Conservation (phyloP, 1,140 invertebrate genomes). For the Heterodera schachtii region DNA sequence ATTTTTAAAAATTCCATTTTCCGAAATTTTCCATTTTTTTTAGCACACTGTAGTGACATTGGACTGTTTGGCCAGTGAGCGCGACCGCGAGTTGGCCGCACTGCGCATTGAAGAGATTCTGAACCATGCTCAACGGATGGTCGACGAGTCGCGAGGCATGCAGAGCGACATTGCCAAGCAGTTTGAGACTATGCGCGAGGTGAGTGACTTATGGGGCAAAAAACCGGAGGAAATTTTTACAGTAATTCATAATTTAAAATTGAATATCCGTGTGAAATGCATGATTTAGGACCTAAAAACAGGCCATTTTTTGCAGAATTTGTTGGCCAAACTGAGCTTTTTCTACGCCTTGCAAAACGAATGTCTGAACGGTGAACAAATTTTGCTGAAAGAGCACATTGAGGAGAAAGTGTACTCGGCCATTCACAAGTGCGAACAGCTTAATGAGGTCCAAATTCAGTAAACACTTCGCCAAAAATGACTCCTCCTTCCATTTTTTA, state of each 20-base stretch:
- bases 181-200: constrained; percentile 16
- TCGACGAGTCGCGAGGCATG: background rate
- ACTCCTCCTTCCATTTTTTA: background rate
- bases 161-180: background rate
- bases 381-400: constrained; percentile 13
- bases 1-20: too few relatives aligned
- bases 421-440: constrained; percentile 9
- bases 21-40: background rate
- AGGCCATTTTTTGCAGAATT: background rate
- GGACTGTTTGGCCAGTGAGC: background rate
- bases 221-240: too few relatives aligned
- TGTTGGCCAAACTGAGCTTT: background rate
- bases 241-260: too few relatives aligned
- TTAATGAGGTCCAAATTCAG: constrained; percentile 4
- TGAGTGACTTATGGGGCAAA: background rate
- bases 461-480: too few relatives aligned
- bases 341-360: background rate
- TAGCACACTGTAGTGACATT: background rate
- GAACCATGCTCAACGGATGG: background rate
- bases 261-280: too few relatives aligned
- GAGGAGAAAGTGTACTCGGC: constrained; percentile 10
- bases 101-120: constrained; percentile 7
- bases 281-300: background rate
- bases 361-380: background rate
- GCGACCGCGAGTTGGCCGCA: constrained; percentile 14